Evolutionary conservation across 1,140 invertebrate genomes (phyloP), one percentile per base, ranked within the genome.

Genomic region (Oryctes rhinoceros): DNA sequence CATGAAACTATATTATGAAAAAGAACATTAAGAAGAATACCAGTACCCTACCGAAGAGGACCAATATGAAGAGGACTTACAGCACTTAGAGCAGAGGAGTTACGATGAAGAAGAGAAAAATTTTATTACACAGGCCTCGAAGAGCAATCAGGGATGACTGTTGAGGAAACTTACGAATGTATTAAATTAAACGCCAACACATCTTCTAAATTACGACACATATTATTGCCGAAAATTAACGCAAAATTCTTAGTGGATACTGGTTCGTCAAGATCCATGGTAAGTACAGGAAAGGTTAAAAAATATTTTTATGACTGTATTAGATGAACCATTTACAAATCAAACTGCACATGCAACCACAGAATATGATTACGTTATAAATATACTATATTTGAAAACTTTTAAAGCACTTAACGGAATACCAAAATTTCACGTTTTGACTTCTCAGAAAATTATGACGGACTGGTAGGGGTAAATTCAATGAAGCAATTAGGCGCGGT

Each of bases 341-440:
- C 47, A 78, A 59, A 77, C 77, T 1, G 53, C 48, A 11, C 24
- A 53, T 59, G 77, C 48, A 30, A 49, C 30, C 2, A 78, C 77
- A 30, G 9, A 11, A 0, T 48, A 78, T 77, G 49, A 37, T 62
- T 37, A 78, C 11, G 24, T 53, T 13, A 78, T 62, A 15, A 24
- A 53, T 18, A 59, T 78, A 53, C 77, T 48, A 4, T 53, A 10
- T 15, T 78, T 78, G 18, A 78, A 78, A 78, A 78, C 75, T 24
- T 76, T 76, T 20, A 49, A n/a, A 76, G 75, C 75, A 30, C 75
- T 48, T 4, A 7, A 4, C 1, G n/a, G 59, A 78, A 59, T 4
- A 44, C 9, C 4, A 18, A 77, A 77, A 44, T 78, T 53, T 62
- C 77, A 59, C 49, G 48, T 78, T 24, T 78, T 59, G 77, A 78